Conservation (phyloP, 2,797 vertebrate species). For the Gastrophryne carolinensis region DNA sequence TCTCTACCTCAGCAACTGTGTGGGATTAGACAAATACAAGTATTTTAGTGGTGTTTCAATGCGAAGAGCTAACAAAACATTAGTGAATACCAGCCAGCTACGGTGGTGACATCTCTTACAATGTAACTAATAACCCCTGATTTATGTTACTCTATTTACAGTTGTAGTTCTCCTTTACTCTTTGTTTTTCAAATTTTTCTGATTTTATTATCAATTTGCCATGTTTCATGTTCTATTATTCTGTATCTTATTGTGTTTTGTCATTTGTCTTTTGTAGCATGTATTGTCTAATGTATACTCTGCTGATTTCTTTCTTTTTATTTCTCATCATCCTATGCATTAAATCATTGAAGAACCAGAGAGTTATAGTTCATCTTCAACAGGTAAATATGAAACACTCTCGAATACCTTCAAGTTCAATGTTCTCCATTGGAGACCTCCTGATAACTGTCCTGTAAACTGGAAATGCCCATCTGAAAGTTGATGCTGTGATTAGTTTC, state of each 20-base stretch:
- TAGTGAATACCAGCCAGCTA: no score
- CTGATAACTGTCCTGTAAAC: not conserved
- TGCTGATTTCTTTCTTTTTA: slow-evolving; percentile 82
- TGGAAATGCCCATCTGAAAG: no score
- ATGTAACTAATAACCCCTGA: no score
- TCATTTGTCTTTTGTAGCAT: slow-evolving; percentile 69
- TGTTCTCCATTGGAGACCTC: slow-evolving; percentile 20
- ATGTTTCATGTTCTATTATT: slow-evolving; percentile 34
- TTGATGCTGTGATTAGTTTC: no score
- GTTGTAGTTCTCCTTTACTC: slow-evolving; percentile 24
- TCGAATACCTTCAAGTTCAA: slow-evolving; percentile 6
- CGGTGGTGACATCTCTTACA: no score
- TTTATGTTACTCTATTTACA: not conserved
- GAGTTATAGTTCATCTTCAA: slow-evolving; percentile 74
- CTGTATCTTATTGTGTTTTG: slow-evolving; percentile 61
- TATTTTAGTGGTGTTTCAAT: no score
- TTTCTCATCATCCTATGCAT: slow-evolving; percentile 80
- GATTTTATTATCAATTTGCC: not conserved
- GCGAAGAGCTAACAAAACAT: no score
- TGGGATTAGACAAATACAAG: no score
- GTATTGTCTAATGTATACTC: slow-evolving; percentile 76
- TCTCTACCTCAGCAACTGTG: no score
- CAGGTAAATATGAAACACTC: slow-evolving; percentile 74
- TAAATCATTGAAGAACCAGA: slow-evolving; percentile 83
- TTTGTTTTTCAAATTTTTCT: not conserved